These are phyloP conservation scores for Pseudomyrmex dendroicus DNA, from an alignment of 1,140 invertebrate genomes.

Conservation along the genomic window DNA sequence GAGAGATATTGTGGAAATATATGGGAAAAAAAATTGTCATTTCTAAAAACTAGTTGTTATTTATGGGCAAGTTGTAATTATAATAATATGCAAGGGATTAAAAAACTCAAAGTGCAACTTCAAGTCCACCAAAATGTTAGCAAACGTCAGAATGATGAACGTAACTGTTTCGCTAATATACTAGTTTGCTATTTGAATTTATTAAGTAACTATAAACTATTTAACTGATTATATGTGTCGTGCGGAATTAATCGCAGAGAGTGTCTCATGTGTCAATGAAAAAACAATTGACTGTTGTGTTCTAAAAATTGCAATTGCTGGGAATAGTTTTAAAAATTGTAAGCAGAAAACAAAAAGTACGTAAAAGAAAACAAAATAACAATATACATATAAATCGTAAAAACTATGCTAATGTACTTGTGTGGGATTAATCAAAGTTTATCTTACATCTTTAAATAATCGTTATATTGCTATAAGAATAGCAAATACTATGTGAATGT, in stretches of 20 bases:
- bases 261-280: no score
- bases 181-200: neutral
- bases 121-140: no score
- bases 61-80: neutral
- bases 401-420: no score
- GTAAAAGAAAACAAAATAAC: neutral
- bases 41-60: no score
- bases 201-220: neutral
- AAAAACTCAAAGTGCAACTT: neutral
- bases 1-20: neutral
- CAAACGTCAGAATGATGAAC: no score
- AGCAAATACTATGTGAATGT: slow-evolving; percentile 8
- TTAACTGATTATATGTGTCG: neutral
- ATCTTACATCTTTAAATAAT: slow-evolving; percentile 47
- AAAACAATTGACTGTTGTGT: no score
- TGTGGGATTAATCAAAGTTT: neutral
- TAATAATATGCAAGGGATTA: neutral
- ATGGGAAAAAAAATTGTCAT: no score
- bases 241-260: neutral
- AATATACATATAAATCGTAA: no score
- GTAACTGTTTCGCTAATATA: neutral
- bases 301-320: no score
- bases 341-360: neutral
- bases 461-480: slow-evolving; percentile 1
- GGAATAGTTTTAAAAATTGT: no score